Evolutionary conservation across 2,888 invertebrate genomes (phyloP).

Genomic region (Pilophorus perplexus): DNA sequence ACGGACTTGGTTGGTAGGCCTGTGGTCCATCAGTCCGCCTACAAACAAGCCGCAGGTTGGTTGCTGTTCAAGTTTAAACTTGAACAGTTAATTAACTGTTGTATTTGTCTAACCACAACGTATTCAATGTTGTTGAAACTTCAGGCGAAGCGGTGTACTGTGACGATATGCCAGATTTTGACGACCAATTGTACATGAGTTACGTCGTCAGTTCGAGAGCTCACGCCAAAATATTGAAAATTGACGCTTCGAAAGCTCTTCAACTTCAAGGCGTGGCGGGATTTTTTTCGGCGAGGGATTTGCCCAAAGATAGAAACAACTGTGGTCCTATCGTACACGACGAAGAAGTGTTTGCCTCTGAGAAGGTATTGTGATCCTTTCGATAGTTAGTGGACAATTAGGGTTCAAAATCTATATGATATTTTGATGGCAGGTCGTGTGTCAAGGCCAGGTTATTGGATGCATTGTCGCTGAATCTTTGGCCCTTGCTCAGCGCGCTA

Average conservation of each 20-base stretch:
- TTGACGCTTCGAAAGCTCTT: constrained; percentile 74
- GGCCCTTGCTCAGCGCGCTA: constrained; percentile 75
- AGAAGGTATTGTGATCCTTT: no score
- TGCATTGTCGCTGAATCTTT: constrained; percentile 76
- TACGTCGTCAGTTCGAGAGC: constrained; percentile 77
- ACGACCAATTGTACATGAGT: constrained; percentile 75
- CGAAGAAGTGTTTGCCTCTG: constrained; percentile 76
- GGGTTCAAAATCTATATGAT: no score
- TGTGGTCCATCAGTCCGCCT: constrained; percentile 74
- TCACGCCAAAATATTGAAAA: constrained; percentile 72
- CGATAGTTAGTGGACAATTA: no score
- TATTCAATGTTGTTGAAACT: no score
- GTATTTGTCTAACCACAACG: neutral
- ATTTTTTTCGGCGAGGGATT: constrained; percentile 74
- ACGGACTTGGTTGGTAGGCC: constrained; percentile 78
- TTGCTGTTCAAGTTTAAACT: no score
- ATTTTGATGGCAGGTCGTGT: constrained; percentile 56
- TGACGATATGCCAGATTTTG: constrained; percentile 77
- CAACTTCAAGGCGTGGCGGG: constrained; percentile 73
- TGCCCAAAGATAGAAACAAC: constrained; percentile 65
- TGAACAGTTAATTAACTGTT: neutral
- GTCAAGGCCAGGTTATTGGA: constrained; percentile 79
- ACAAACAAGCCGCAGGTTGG: constrained; percentile 77
- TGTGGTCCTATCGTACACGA: constrained; percentile 75
- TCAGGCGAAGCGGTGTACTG: constrained; percentile 84